phyloP scores from a whole-genome alignment of 2,888 invertebrate species.

The Pogonocherus hispidulus region DNA sequence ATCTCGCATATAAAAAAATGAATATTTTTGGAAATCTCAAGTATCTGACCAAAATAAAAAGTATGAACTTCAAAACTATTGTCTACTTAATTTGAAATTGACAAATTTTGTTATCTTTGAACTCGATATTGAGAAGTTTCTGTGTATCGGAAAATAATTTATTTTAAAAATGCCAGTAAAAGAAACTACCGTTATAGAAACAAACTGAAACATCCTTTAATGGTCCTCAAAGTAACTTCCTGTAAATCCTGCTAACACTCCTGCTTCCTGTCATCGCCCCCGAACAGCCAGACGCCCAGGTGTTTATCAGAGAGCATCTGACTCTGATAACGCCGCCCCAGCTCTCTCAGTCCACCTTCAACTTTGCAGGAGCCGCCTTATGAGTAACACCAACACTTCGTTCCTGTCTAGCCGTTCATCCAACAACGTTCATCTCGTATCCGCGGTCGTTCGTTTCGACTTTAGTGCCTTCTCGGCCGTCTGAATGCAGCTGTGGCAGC shows the following conservation, averaged over 20 bases:
- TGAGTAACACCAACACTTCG: slow-evolving; percentile 10
- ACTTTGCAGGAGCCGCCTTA: slow-evolving; percentile 19
- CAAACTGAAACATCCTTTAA: too few relatives aligned
- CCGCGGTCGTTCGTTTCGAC: slow-evolving; percentile 7
- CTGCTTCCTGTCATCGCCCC: slow-evolving; percentile 11
- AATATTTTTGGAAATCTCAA: too few relatives aligned
- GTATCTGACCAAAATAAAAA: too few relatives aligned
- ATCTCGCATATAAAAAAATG: too few relatives aligned
- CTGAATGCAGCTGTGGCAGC: slow-evolving; percentile 48
- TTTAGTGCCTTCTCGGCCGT: slow-evolving; percentile 32
- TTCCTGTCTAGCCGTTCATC: slow-evolving; percentile 27
- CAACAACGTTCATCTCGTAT: slow-evolving; percentile 3
- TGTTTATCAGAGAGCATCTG: slow-evolving; percentile 24
- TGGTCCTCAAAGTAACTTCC: background rate
- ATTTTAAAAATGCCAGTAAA: too few relatives aligned
- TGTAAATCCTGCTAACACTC: background rate
- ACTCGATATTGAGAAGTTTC: too few relatives aligned
- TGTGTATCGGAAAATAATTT: too few relatives aligned
- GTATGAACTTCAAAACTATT: too few relatives aligned
- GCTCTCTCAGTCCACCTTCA: slow-evolving; percentile 1
- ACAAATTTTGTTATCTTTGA: too few relatives aligned
- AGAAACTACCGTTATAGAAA: too few relatives aligned
- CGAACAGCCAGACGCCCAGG: slow-evolving; percentile 14
- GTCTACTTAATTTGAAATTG: too few relatives aligned
- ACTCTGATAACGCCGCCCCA: slow-evolving; percentile 22